Percentiles rank a stretch among this genome's conserved stretches.
phyloP scores from a whole-genome alignment of 2,888 invertebrate genomes.

The Drosophila anomelani region DNA sequence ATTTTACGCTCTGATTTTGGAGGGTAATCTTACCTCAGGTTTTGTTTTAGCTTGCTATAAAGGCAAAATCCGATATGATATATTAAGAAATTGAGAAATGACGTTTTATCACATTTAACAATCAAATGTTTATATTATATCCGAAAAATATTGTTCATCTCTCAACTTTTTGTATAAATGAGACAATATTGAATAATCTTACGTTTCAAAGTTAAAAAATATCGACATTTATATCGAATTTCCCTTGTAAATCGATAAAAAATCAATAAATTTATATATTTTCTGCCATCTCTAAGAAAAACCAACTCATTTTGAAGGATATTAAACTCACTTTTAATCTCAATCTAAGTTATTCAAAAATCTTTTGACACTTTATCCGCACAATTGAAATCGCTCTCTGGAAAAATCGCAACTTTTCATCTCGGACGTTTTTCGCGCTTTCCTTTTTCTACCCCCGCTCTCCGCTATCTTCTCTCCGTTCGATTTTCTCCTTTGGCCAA shows the following conservation, averaged over 20 bases:
- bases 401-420: constrained; percentile 7
- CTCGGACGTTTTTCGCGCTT: constrained; percentile 1
- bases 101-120: too few relatives aligned
- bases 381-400: constrained; percentile 2
- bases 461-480: background rate
- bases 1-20: background rate
- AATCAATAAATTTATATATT: background rate
- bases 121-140: too few relatives aligned
- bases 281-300: background rate
- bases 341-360: background rate
- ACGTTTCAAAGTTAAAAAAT: background rate
- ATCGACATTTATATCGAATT: background rate
- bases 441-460: background rate
- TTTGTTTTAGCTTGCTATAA: background rate
- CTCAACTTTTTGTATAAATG: too few relatives aligned
- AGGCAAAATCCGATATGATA: too few relatives aligned
- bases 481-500: constrained; percentile 10
- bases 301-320: background rate
- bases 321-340: background rate
- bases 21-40: background rate
- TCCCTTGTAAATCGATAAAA: background rate
- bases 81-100: too few relatives aligned
- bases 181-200: too few relatives aligned
- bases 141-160: too few relatives aligned
- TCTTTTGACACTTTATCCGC: background rate